Conservation (phyloP, 2,113 vertebrate genomes). For the Periophthalmodon schlosseri region DNA sequence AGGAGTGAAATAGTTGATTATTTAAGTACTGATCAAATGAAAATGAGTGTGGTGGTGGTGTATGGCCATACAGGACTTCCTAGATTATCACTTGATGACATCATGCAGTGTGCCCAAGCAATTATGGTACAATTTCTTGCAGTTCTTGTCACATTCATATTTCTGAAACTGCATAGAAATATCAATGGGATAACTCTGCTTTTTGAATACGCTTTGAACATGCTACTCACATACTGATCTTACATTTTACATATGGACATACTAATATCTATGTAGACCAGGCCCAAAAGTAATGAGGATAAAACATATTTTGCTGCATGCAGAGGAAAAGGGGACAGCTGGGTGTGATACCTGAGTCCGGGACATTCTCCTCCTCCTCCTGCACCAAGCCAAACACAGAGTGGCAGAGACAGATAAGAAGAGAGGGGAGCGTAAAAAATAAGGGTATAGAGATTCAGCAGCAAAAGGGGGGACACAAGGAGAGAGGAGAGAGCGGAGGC, state of each 20-base stretch:
- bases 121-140: too few relatives aligned
- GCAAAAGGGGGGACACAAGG: constrained; percentile 50
- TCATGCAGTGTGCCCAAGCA: background rate
- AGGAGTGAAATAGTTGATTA: background rate
- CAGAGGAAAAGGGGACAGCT: constrained; percentile 5
- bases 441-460: constrained; percentile 54
- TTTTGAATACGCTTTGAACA: background rate
- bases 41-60: background rate
- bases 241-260: background rate
- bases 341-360: constrained; percentile 74
- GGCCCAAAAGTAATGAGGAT: background rate
- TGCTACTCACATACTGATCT: background rate
- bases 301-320: background rate
- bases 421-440: constrained; percentile 40
- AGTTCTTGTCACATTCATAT: too few relatives aligned
- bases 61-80: background rate
- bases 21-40: background rate
- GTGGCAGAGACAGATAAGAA: constrained; percentile 41
- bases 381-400: constrained; percentile 66
- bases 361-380: constrained; percentile 79
- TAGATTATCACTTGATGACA: background rate
- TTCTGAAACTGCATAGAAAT: too few relatives aligned
- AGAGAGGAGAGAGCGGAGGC: constrained; percentile 68
- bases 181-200: background rate
- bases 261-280: background rate